Base-by-base conservation (phyloP, 2,888 invertebrate species). In the Polyommatus icarus region DNA sequence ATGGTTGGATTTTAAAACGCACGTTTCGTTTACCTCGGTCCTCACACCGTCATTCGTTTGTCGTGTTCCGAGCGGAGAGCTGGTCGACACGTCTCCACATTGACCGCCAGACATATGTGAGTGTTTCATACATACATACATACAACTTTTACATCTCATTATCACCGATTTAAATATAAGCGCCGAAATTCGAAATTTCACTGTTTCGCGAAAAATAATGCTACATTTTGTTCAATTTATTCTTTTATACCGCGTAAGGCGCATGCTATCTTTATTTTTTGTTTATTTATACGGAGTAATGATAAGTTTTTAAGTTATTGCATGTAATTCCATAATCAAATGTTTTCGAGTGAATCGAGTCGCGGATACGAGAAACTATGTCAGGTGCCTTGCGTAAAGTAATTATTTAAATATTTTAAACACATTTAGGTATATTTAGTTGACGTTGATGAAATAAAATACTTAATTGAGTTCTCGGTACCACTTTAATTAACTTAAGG, bases 21-120 rank as follows among this genome's bases (percentile, higher is more conserved):
- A 77, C 78, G 72, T 78, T 79, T 77, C 80, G 77, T 72, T 71
- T 81, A 78, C 78, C 77, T 24, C 24, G 1, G 24, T 24, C 24
- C 24, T 54, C 54, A 18, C 59, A 20, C 59, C 32, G 78, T 77
- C 80, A 81, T 79, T 81, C 80, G 80, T 78, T 78, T 59, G 76
- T 78, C 79, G 80, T 61, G 72, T 76, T 76, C 78, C 80, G 80
- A 24, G 50, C 79, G 77, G 79, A 78, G 78, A 78, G 79, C 76
- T 32, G 76, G 77, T 79, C 77, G 78, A 36, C 54, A 77, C 77
- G 78, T 72, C 79, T 72, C 77, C 71, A 54, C 50, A 76, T 57
- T 71, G 76, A 72, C 76, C 78, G 50, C 75, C 57, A 76, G 57
- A 57, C 36, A 71, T 15, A 71, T 54, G 71, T 50, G 32, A 71